A percentile compares a stretch with the other conserved stretches of the same genome.
These are phyloP conservation scores for Myotis planiceps DNA, from an alignment of 2,797 vertebrate species.

Conservation along the genomic window DNA sequence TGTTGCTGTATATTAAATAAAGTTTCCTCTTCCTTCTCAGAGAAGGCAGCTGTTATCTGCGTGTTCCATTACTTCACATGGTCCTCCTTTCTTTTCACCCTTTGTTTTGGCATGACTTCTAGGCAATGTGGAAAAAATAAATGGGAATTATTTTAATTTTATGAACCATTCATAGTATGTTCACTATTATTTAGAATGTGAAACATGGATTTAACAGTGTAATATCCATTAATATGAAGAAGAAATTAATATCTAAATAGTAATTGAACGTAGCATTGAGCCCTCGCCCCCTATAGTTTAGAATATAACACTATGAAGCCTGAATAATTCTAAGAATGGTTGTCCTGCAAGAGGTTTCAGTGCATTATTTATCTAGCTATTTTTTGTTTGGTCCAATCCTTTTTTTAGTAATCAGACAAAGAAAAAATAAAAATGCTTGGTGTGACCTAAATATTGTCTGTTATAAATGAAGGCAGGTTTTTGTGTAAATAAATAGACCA, in stretches of 20 bases:
- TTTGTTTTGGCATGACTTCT: conserved; percentile 2
- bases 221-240: background rate
- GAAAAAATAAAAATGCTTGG: conserved; percentile 69
- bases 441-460: conserved; percentile 77
- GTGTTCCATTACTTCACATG: background rate
- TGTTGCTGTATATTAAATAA: background rate
- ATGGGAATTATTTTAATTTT: conserved; percentile 44
- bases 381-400: conserved; percentile 58
- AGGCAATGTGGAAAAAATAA: background rate
- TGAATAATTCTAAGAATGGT: background rate
- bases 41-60: background rate
- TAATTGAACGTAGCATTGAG: background rate
- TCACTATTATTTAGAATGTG: conserved; percentile 60
- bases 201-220: conserved; percentile 2
- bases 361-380: conserved; percentile 61
- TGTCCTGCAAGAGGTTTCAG: conserved; percentile 20
- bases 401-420: conserved; percentile 62
- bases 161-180: conserved; percentile 13
- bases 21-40: background rate
- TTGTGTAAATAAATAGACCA: conserved; percentile 62
- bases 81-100: background rate
- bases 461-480: conserved; percentile 77
- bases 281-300: conserved; percentile 5
- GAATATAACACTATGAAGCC: background rate
- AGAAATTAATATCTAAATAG: conserved; percentile 58